Evolutionary conservation across 2,113 vertebrate species (phyloP).

Genomic region (Orthonyx spaldingii): DNA sequence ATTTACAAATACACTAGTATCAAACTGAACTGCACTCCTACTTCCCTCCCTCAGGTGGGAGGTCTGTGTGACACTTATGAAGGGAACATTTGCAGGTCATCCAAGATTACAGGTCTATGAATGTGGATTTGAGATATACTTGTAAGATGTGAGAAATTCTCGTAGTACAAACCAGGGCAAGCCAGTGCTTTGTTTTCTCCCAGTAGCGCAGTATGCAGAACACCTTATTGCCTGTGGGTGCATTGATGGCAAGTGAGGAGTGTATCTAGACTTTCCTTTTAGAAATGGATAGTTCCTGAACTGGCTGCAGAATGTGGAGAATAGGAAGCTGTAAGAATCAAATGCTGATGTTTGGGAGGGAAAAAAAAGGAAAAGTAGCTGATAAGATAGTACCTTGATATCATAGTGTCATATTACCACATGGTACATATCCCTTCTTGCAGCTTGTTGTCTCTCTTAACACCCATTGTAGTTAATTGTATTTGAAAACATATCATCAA

Average conservation of each 20-base stretch:
- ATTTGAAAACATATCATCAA: background rate
- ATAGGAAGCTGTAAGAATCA: background rate
- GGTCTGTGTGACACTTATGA: background rate
- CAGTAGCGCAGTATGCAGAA: background rate
- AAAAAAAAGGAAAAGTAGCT: background rate
- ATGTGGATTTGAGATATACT: background rate
- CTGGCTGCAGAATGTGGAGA: background rate
- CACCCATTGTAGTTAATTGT: background rate
- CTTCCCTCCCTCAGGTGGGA: background rate
- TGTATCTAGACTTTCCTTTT: background rate
- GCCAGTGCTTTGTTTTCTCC: background rate
- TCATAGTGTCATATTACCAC: background rate
- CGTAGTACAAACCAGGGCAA: background rate
- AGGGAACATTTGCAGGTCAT: background rate
- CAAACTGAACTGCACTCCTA: background rate
- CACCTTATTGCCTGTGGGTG: background rate
- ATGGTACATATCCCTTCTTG: background rate
- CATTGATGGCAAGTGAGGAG: background rate
- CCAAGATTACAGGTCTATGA: background rate
- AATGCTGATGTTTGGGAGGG: background rate
- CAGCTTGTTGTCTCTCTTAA: background rate
- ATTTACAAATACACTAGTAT: background rate
- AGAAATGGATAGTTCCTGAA: background rate
- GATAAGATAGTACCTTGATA: background rate
- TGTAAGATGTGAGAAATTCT: background rate